A percentile compares a stretch with the other conserved stretches of the same genome.
Conservation (phyloP, 2,797 vertebrate species). For the Chiloscyllium punctatum region DNA sequence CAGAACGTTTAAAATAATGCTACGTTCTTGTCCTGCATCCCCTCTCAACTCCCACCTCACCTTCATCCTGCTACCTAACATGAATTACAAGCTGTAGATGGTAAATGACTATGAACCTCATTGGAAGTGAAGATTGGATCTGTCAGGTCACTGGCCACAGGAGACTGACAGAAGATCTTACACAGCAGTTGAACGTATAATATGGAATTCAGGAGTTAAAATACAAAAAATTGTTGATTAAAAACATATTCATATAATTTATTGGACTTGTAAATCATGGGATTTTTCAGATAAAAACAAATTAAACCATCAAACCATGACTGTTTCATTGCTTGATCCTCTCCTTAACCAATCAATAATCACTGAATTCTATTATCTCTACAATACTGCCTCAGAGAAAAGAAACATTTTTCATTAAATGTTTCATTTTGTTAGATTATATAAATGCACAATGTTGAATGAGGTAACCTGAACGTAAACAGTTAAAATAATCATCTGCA, state of each 20-base stretch:
- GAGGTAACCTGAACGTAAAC: conserved; percentile 2
- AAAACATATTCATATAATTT: not conserved
- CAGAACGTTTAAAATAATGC: not conserved
- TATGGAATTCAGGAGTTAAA: not conserved
- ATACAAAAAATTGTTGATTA: not conserved
- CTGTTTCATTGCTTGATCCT: not conserved
- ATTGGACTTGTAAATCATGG: not conserved
- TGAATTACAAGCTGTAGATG: not conserved
- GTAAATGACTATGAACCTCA: not conserved
- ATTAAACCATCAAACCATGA: not conserved
- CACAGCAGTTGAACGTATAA: not conserved
- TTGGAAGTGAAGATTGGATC: not conserved
- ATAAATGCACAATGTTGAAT: not conserved
- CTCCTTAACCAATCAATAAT: not conserved
- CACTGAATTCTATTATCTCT: not conserved
- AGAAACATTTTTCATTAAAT: not conserved
- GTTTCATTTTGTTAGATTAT: not conserved
- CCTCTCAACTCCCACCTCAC: not conserved
- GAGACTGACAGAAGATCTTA: not conserved
- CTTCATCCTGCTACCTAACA: not conserved
- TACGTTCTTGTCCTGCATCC: not conserved
- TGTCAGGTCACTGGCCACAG: not conserved
- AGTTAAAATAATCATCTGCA: not conserved
- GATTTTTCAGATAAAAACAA: not conserved
- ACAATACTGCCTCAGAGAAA: not conserved